A percentile compares a stretch with the other conserved stretches of the same genome.
phyloP scores from a whole-genome alignment of 2,888 invertebrate species.

The Pyrgus malvae region DNA sequence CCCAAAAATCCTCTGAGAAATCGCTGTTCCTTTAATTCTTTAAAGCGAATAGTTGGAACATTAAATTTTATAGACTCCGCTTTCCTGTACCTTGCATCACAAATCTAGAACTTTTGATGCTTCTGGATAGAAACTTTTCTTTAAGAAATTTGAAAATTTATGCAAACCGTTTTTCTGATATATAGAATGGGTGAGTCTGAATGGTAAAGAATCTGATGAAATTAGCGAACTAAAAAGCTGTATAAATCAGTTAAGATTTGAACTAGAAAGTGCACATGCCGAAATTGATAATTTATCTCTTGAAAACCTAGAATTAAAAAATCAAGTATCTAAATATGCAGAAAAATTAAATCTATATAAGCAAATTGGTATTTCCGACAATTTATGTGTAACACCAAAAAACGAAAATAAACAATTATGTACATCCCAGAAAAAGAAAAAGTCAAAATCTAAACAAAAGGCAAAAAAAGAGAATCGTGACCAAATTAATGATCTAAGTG shows the following conservation, averaged over 20 bases:
- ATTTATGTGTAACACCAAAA: not conserved
- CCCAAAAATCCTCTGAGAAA: no score
- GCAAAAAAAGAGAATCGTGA: not conserved
- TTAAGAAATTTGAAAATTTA: no score
- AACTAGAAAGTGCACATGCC: not conserved
- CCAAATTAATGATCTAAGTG: not conserved
- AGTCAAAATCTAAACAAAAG: not conserved
- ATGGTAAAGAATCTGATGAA: not conserved
- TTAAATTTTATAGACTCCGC: no score
- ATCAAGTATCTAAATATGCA: not conserved
- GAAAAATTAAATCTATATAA: not conserved
- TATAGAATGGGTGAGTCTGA: no score
- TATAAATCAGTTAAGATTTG: not conserved
- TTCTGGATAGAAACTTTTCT: no score
- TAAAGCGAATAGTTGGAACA: no score
- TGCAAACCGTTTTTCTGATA: no score
- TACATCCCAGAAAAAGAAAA: not conserved
- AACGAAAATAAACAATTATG: not conserved
- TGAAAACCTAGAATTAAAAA: not conserved
- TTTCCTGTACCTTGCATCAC: no score
- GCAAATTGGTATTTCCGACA: not conserved
- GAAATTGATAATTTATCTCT: not conserved
- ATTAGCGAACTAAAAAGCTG: not conserved
- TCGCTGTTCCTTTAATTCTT: no score
- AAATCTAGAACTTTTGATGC: no score